phyloP scores from a whole-genome alignment of 2,797 vertebrate species.

The Artibeus lituratus region DNA sequence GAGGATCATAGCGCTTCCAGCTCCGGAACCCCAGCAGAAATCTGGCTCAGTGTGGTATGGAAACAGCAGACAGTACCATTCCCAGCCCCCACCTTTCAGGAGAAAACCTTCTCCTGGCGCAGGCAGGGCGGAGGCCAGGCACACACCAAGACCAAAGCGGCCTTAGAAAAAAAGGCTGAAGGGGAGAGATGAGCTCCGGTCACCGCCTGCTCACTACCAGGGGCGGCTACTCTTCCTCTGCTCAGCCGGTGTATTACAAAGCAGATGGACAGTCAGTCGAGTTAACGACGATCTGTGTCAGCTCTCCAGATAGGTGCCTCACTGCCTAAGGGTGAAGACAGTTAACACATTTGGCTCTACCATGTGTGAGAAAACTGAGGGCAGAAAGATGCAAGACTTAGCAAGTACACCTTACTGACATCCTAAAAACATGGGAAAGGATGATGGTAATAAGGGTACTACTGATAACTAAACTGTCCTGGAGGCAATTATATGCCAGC shows the following conservation, averaged over 20 bases:
- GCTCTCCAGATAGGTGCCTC: neutral
- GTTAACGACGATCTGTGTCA: neutral
- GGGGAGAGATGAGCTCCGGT: neutral
- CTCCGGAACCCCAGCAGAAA: neutral
- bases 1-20: neutral
- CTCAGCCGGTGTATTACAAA: neutral
- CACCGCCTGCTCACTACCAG: neutral
- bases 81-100: neutral
- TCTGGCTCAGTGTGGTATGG: neutral
- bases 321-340: neutral
- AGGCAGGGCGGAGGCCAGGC: neutral
- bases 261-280: neutral
- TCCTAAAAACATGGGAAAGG: neutral
- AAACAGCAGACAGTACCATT: neutral
- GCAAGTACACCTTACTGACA: neutral
- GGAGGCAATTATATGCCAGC: neutral
- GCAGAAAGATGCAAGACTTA: too few relatives aligned
- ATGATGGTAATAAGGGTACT: neutral
- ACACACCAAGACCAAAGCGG: neutral
- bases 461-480: neutral
- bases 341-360: neutral
- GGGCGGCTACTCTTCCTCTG: neutral
- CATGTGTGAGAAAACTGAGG: neutral
- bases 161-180: neutral
- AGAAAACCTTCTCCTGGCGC: neutral